A percentile compares a stretch with the other conserved stretches of the same genome.
Conservation (phyloP, 2,888 invertebrate genomes). For the Athalia rosae region DNA sequence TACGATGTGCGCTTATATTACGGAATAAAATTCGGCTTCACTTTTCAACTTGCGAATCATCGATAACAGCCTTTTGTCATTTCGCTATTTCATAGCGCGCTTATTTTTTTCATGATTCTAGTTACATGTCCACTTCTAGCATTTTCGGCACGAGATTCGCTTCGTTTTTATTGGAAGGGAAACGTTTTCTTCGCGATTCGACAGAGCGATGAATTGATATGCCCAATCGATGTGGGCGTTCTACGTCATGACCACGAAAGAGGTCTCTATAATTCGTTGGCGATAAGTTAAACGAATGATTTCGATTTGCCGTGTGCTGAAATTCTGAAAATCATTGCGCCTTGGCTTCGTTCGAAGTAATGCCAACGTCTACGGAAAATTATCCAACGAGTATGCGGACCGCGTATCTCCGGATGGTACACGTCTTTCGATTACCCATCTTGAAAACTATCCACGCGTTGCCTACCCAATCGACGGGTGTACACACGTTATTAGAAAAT, state of each 20-base stretch:
- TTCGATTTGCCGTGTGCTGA: background rate
- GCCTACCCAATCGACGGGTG: too few species aligned
- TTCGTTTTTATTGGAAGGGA: too few species aligned
- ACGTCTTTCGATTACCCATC: slow-evolving; percentile 14
- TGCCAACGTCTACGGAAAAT: too few species aligned
- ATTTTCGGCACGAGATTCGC: background rate
- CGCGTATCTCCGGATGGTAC: too few species aligned
- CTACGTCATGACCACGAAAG: slow-evolving; percentile 32
- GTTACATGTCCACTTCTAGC: slow-evolving; percentile 20
- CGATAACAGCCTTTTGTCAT: slow-evolving; percentile 44
- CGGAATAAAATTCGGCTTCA: slow-evolving; percentile 36
- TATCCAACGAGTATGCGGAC: too few species aligned
- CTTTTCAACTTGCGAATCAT: slow-evolving; percentile 43
- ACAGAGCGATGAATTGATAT: slow-evolving; percentile 30
- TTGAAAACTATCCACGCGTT: slow-evolving; percentile 22
- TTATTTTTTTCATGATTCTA: slow-evolving; percentile 28
- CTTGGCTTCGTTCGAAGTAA: background rate
- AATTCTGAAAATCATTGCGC: background rate
- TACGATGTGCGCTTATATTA: background rate
- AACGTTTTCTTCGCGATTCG: too few species aligned
- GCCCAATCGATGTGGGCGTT: slow-evolving; percentile 31
- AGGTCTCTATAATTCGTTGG: too few species aligned
- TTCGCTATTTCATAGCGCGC: slow-evolving; percentile 12
- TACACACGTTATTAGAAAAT: too few species aligned
- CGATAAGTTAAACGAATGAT: slow-evolving; percentile 3